Evolutionary conservation across 64 coral and sea anemone species (phyloP).

Genomic region (Pachyseris speciosa): DNA sequence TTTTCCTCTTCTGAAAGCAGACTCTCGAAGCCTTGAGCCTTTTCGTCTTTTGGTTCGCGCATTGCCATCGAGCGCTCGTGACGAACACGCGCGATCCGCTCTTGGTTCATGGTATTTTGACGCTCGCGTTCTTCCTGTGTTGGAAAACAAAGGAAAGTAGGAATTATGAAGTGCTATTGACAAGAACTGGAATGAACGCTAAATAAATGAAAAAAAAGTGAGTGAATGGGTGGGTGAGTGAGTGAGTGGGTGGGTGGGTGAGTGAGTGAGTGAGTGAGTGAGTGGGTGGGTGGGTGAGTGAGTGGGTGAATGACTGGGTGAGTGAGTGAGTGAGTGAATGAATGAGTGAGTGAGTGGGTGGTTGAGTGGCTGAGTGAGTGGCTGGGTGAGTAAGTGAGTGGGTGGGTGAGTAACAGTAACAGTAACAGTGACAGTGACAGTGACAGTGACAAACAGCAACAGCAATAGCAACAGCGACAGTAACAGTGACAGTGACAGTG

Average conservation of each 20-base stretch:
- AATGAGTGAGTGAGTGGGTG: no score
- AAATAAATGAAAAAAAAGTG: neutral
- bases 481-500: neutral
- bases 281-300: no score
- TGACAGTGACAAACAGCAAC: neutral
- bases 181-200: neutral
- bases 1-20: conserved; percentile 88
- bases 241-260: no score
- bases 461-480: neutral
- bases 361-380: no score
- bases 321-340: no score
- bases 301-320: no score
- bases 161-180: neutral
- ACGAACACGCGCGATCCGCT: conserved; percentile 89
- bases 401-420: no score
- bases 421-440: neutral
- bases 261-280: no score
- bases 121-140: conserved; percentile 89
- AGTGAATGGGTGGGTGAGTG: no score
- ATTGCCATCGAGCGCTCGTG: conserved; percentile 97
- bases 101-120: conserved; percentile 89
- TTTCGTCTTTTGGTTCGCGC: conserved; percentile 82
- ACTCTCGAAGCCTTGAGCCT: conserved; percentile 86
- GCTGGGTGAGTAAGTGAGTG: no score
- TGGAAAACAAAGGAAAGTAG: neutral